Percentiles rank a stretch among this genome's conserved stretches.
phyloP scores from a whole-genome alignment of 1,140 invertebrate species.

The Drosophila sp. region DNA sequence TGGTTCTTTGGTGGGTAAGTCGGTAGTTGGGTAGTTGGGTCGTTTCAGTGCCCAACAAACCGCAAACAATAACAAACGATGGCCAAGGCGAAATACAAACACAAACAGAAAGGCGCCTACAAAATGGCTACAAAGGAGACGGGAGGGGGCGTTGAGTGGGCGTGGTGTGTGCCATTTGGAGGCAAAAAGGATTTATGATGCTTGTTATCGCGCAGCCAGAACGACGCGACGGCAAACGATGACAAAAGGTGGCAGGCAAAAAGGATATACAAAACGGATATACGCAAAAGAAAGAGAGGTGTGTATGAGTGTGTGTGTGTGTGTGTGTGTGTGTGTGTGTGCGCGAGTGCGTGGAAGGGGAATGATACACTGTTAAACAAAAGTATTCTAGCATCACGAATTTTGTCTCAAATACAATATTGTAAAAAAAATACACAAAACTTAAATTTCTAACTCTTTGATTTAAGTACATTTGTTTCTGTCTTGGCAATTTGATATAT shows the following conservation, averaged over 20 bases:
- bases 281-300: neutral
- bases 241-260: conserved; percentile 70
- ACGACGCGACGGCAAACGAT: conserved; percentile 65
- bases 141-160: conserved; percentile 8
- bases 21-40: neutral
- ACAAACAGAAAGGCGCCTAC: conserved; percentile 53
- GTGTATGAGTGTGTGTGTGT: neutral
- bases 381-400: no score
- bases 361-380: no score
- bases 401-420: no score
- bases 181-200: conserved; percentile 78
- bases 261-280: conserved; percentile 7
- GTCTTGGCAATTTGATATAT: no score
- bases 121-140: conserved; percentile 40
- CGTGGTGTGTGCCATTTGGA: conserved; percentile 67
- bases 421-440: no score
- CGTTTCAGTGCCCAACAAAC: conserved; percentile 63
- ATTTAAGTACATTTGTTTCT: no score
- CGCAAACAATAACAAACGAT: conserved; percentile 83
- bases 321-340: neutral
- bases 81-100: conserved; percentile 51
- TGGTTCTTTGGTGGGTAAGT: conserved; percentile 1
- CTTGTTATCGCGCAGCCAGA: conserved; percentile 75
- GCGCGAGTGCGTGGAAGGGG: neutral
- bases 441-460: no score